Percentiles rank a stretch among this genome's conserved stretches.
Evolutionary conservation across 2,888 invertebrate genomes (phyloP).

Genomic region (Ormyrus nitidulus): DNA sequence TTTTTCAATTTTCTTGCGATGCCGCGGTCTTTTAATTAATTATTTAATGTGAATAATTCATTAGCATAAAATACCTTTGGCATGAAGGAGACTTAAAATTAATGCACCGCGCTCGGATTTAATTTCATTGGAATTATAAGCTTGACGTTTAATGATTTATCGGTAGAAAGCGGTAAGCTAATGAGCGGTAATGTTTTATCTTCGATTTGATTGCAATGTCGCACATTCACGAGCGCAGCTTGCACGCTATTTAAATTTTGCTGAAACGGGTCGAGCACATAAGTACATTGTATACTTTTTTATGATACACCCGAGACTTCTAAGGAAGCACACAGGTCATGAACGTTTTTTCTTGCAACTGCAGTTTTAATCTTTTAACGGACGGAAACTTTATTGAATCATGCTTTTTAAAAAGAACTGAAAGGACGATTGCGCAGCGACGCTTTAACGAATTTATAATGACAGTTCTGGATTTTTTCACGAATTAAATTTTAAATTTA

Average conservation of each 20-base stretch:
- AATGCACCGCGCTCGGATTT: too few species aligned
- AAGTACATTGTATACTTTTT: slow-evolving; percentile 16
- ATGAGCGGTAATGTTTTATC: too few species aligned
- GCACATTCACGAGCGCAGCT: background rate
- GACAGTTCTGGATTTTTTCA: too few species aligned
- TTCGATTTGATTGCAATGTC: too few species aligned
- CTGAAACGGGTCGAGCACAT: slow-evolving; percentile 11
- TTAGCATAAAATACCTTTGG: too few species aligned
- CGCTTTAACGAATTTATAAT: too few species aligned
- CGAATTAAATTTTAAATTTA: too few species aligned
- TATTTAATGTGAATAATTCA: too few species aligned
- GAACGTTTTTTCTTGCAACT: slow-evolving; percentile 17
- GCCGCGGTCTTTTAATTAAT: too few species aligned
- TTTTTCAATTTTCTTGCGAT: too few species aligned
- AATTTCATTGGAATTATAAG: background rate
- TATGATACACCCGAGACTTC: background rate
- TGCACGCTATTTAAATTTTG: background rate
- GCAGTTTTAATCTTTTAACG: background rate
- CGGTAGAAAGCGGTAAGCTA: too few species aligned
- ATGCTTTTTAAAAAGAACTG: slow-evolving; percentile 20
- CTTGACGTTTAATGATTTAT: background rate
- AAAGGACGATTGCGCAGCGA: background rate
- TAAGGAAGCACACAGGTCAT: slow-evolving; percentile 12
- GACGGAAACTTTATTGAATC: slow-evolving; percentile 46
- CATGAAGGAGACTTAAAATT: too few species aligned